Base-by-base conservation (phyloP, 2,888 invertebrate genomes). In the Troides helena region DNA sequence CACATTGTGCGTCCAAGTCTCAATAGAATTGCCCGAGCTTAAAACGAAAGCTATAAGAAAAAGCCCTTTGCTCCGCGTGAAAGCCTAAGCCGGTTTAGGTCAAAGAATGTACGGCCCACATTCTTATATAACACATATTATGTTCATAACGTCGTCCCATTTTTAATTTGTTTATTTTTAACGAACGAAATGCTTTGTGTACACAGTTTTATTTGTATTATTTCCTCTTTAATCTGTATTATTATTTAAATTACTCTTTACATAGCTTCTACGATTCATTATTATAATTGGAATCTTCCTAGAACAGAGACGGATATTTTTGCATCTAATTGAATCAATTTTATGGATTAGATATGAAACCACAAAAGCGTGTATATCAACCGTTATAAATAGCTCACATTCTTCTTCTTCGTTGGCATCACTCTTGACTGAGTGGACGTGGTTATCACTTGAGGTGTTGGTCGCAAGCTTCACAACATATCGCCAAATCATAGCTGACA, bases 11-110 rank as follows among this genome's bases (percentile, higher is more conserved):
- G 69, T 67, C 73, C 78, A 74, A 80, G 78, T 76, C 81, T 85
- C 83, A 84, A 87, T 84, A 82, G 81, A 83, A 84, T 80, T 80
- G 80, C 81, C 77, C 77, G 73, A 75, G 74, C 77, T 73, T 76
- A 75, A 79, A 80, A 74, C 69, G 76, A 78, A 79, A 79, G 70
- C 57, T 77, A 46, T 46, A 82, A 84, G 84, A 85, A 85, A 85
- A 83, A 83, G 82, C 81, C 76, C 78, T 80, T 83, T 85, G 85
- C 79, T 79, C 73, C 76, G 81, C 80, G 80, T 84, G 82, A 86
- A 87, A 86, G 86, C 83, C 80, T 83, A 79, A 84, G 82, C 80
- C 81, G 80, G 81, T 83, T 83, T 80, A 79, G 76, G 75, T 80
- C 75, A 82, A 78, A 79, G 83, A 80, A 81, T 79, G 77, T 75